Base-by-base conservation (phyloP, 1,140 invertebrate genomes). In the Penaeus indicus region DNA sequence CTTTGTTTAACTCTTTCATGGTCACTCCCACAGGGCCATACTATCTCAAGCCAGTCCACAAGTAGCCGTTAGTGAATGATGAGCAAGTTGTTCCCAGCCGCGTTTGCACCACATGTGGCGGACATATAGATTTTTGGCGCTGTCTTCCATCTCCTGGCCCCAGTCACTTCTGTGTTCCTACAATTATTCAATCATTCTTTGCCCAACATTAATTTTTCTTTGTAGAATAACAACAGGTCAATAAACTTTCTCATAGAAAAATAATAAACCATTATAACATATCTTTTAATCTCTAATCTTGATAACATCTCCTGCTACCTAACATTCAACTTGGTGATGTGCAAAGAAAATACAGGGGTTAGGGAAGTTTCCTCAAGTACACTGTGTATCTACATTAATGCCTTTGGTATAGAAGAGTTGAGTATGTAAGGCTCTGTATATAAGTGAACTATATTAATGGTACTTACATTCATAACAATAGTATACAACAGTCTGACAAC, bases 201-300 rank as follows among this genome's bases (percentile, higher is more conserved):
- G 75, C 61, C 87, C 81, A 84, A 87, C 85, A 87, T 87, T 81
- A 77, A 84, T 84, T 88, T 42, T 88, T 84, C 72, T 88, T 88
- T 88, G 80, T 84, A 89, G 75, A 89, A 89, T 89, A 89, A 89
- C 82, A 89, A 89, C 84, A 89, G 75, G 69, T 89, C 84, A 85
- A 89, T 89, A 89, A 89, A 89, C 82, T 85, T 89, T 88, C 88
- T 89, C 88, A 89, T 89, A 89, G 83, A 89, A 89, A 89, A 89
- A 89, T 89, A 89, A 89, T 89, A 89, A 89, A 89, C 88, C 88
- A 89, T 85, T 89, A 89, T 89, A 89, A 89, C 88, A 89, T 89
- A 84, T 80, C 81, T 61, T 61, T 82, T 85, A 85, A 85, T 80
- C 84, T 85, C 84, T 85, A 85, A 54, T 89, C 83, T 89, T 85